These are phyloP conservation scores for Lepus europaeus DNA, from an alignment of 2,113 vertebrate species.

Conservation along the genomic window DNA sequence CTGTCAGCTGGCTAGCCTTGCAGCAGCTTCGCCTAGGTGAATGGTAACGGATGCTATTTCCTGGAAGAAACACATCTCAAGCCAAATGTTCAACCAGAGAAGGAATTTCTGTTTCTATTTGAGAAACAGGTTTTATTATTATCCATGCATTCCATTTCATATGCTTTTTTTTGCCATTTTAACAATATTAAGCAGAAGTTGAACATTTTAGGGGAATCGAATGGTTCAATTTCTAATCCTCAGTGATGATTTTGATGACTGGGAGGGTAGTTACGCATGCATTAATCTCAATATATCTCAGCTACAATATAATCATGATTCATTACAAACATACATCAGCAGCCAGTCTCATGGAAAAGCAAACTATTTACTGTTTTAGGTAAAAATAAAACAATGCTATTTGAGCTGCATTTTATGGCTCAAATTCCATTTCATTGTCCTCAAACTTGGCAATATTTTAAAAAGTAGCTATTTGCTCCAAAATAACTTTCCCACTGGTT, in stretches of 20 bases:
- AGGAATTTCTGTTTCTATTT: background rate
- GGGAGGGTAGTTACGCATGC: background rate
- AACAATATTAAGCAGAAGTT: background rate
- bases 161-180: background rate
- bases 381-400: background rate
- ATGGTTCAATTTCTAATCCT: background rate
- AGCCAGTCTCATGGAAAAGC: background rate
- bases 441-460: background rate
- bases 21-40: slow-evolving; percentile 68
- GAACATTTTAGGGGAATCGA: background rate
- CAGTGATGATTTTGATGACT: background rate
- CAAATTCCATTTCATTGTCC: background rate
- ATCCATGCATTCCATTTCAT: background rate
- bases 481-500: background rate
- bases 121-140: slow-evolving; percentile 11
- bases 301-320: slow-evolving; percentile 21
- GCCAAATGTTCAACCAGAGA: slow-evolving; percentile 29
- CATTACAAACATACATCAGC: background rate
- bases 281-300: slow-evolving; percentile 47
- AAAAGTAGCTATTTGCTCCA: background rate
- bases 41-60: slow-evolving; percentile 36
- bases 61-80: slow-evolving; percentile 44
- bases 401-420: background rate
- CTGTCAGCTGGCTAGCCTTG: slow-evolving; percentile 75
- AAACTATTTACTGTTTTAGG: slow-evolving; percentile 32